Conservation (phyloP, 2,797 vertebrate species). For the Notamacropus eugenii region DNA sequence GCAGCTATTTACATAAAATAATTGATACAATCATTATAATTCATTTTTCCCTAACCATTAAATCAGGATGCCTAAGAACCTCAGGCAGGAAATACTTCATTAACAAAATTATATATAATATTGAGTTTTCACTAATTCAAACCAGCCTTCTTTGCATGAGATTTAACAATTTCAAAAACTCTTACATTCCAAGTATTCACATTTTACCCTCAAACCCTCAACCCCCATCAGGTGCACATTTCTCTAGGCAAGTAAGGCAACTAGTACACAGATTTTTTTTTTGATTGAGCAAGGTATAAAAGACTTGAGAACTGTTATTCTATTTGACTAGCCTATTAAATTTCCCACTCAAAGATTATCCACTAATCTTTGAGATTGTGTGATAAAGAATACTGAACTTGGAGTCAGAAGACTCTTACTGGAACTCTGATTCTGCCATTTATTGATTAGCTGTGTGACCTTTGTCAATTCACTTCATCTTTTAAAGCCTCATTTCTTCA, state of each 20-base stretch:
- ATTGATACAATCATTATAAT: background rate
- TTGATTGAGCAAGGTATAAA: background rate
- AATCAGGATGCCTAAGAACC: background rate
- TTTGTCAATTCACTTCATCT: background rate
- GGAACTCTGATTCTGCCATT: background rate
- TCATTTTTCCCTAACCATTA: background rate
- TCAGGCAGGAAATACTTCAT: background rate
- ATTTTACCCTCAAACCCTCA: background rate
- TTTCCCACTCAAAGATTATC: background rate
- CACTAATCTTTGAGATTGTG: background rate
- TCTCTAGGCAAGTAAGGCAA: background rate
- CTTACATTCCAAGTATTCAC: background rate
- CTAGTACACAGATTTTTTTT: background rate
- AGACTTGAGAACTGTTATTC: background rate
- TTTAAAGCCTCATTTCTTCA: background rate
- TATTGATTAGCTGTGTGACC: background rate
- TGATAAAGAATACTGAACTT: background rate
- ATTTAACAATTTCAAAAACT: background rate
- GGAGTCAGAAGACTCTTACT: background rate
- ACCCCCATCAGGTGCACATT: background rate
- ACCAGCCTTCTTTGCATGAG: background rate
- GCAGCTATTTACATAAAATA: background rate
- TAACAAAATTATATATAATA: constrained; percentile 16
- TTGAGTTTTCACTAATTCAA: background rate
- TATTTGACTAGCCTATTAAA: background rate